These are phyloP conservation scores for Galago senegalensis DNA, from an alignment of 2,797 vertebrate species.

Conservation along the genomic window DNA sequence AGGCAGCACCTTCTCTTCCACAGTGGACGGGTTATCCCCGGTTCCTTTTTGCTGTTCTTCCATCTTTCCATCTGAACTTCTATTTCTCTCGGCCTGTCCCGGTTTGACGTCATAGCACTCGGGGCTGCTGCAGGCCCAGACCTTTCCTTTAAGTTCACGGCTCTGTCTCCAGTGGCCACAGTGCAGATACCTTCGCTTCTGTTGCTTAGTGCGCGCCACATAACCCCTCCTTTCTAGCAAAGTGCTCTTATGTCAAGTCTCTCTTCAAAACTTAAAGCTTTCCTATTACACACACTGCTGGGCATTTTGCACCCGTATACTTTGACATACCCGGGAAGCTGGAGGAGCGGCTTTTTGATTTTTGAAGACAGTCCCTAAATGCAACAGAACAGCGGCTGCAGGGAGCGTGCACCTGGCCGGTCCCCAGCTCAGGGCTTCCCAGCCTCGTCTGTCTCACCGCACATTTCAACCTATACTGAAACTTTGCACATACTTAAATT, in stretches of 20 bases:
- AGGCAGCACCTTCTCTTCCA: not conserved
- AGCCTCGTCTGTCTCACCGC: too few relatives aligned
- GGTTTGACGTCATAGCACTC: not conserved
- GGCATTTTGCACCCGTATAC: not conserved
- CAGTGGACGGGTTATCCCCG: too few relatives aligned
- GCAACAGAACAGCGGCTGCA: not conserved
- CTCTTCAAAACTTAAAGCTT: not conserved
- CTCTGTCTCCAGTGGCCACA: too few relatives aligned
- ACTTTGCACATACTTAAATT: too few relatives aligned
- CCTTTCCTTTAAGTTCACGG: not conserved
- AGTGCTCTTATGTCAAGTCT: not conserved
- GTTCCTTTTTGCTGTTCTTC: not conserved
- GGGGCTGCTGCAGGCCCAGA: not conserved
- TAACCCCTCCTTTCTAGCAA: not conserved
- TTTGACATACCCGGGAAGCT: not conserved
- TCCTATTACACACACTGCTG: not conserved
- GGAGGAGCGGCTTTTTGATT: not conserved
- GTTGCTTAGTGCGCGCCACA: not conserved
- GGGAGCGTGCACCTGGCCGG: not conserved
- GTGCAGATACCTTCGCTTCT: not conserved
- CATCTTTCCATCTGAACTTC: not conserved
- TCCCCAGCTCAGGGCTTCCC: not conserved
- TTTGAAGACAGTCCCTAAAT: not conserved
- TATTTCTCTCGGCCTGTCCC: not conserved
- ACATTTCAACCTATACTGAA: too few relatives aligned